Percentiles rank a stretch among this genome's conserved stretches.
Evolutionary conservation across 2,888 invertebrate genomes (phyloP).

Genomic region (Yponomeuta malinellus): DNA sequence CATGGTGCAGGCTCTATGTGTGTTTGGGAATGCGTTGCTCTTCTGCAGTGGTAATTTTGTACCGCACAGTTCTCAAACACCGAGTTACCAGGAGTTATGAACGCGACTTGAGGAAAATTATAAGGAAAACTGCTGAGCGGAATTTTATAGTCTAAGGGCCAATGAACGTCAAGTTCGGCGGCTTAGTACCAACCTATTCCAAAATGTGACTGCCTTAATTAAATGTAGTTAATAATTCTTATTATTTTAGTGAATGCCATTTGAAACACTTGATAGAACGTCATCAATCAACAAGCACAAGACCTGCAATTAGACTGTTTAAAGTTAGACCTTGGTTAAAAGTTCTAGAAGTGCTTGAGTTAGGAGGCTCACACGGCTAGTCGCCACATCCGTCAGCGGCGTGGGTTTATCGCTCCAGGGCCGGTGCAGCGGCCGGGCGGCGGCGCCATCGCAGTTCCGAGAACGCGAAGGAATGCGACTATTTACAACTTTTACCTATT

Average conservation of each 20-base stretch:
- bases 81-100: constrained; percentile 3
- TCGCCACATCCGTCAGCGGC: constrained; percentile 10
- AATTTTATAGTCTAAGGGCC: neutral
- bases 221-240: neutral
- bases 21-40: too few species aligned
- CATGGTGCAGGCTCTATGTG: too few species aligned
- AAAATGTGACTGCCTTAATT: neutral
- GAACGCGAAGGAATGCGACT: constrained; percentile 66
- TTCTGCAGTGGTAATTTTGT: neutral
- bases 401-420: constrained; percentile 20
- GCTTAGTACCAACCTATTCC: neutral
- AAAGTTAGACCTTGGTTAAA: too few species aligned
- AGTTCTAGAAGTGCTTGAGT: too few species aligned
- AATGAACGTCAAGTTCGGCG: neutral
- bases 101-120: neutral
- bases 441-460: constrained; percentile 59
- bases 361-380: neutral
- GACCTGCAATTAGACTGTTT: too few species aligned
- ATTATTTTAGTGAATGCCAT: too few species aligned
- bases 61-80: constrained; percentile 11
- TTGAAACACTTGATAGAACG: too few species aligned
- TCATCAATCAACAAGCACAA: too few species aligned
- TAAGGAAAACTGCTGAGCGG: neutral
- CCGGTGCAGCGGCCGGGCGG: constrained; percentile 30
- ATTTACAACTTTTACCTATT: constrained; percentile 73